phyloP scores from a whole-genome alignment of 1,140 invertebrate genomes.

The Planococcus citri region DNA sequence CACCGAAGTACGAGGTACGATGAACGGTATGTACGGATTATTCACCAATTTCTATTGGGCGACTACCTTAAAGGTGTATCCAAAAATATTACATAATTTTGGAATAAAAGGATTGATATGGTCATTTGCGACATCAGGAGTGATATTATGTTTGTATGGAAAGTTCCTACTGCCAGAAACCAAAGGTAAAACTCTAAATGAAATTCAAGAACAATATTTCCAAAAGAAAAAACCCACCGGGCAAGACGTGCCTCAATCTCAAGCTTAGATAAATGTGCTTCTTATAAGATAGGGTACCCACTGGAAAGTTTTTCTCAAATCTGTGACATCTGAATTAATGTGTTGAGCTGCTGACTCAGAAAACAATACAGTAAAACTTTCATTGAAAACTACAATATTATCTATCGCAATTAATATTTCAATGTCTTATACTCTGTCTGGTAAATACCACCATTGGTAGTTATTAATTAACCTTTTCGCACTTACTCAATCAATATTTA shows the following conservation, averaged over 20 bases:
- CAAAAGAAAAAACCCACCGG: neutral
- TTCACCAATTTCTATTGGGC: conserved; percentile 32
- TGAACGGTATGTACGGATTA: conserved; percentile 35
- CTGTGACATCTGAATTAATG: no score
- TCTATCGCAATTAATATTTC: neutral
- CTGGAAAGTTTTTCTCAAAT: no score
- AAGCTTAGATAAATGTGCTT: no score
- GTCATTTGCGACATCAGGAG: conserved; percentile 34
- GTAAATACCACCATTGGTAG: neutral
- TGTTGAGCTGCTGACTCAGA: no score
- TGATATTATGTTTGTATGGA: no score
- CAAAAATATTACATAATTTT: conserved; percentile 32
- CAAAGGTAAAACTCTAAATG: conserved; percentile 55
- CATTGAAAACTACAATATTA: neutral
- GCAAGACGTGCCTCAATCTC: no score
- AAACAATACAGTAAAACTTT: neutral
- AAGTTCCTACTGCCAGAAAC: conserved; percentile 58
- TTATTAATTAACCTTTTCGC: neutral
- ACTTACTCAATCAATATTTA: neutral
- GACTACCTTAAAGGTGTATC: neutral
- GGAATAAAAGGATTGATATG: conserved; percentile 38
- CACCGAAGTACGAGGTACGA: conserved; percentile 40
- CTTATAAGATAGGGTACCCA: no score
- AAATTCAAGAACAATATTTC: conserved; percentile 44
- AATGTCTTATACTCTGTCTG: neutral